Percentiles rank a stretch among this genome's conserved stretches.
Evolutionary conservation across 1,140 invertebrate genomes (phyloP).

Genomic region (Saxidomus purpurata): DNA sequence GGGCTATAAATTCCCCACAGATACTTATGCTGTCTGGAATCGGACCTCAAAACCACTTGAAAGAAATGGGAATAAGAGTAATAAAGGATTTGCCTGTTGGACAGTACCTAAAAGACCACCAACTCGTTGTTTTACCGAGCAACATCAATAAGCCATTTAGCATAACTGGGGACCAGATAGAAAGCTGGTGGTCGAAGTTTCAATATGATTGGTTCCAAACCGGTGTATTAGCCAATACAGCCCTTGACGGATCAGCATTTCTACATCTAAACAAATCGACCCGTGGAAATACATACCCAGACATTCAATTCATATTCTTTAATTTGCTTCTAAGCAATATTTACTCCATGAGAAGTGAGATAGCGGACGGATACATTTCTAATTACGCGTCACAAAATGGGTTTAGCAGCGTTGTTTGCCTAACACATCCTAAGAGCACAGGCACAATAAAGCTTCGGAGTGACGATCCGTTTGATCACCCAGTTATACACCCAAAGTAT

Average conservation of each 20-base stretch:
- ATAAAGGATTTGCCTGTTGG: slow-evolving; percentile 33
- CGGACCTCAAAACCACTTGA: slow-evolving; percentile 89
- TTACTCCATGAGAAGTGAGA: neutral
- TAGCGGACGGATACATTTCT: neutral
- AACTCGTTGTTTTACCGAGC: neutral
- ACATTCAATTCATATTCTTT: slow-evolving; percentile 18
- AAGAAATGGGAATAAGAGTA: slow-evolving; percentile 54
- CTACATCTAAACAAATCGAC: neutral
- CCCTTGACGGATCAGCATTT: slow-evolving; percentile 36
- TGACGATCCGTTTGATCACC: slow-evolving; percentile 17
- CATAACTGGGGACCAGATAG: neutral
- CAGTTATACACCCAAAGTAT: slow-evolving; percentile 10
- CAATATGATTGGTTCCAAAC: neutral
- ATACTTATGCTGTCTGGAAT: slow-evolving; percentile 96
- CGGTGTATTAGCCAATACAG: neutral
- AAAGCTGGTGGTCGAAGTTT: neutral
- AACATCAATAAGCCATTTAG: slow-evolving; percentile 17
- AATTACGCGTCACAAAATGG: neutral
- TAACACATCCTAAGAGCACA: neutral
- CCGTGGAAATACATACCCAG: neutral
- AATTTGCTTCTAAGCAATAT: neutral
- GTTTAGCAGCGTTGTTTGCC: neutral
- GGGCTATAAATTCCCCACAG: slow-evolving; percentile 95
- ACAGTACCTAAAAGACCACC: slow-evolving; percentile 13
- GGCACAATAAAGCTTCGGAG: neutral